Evolutionary conservation across 2,113 vertebrate genomes (phyloP).

Genomic region (Tor tambroides): DNA sequence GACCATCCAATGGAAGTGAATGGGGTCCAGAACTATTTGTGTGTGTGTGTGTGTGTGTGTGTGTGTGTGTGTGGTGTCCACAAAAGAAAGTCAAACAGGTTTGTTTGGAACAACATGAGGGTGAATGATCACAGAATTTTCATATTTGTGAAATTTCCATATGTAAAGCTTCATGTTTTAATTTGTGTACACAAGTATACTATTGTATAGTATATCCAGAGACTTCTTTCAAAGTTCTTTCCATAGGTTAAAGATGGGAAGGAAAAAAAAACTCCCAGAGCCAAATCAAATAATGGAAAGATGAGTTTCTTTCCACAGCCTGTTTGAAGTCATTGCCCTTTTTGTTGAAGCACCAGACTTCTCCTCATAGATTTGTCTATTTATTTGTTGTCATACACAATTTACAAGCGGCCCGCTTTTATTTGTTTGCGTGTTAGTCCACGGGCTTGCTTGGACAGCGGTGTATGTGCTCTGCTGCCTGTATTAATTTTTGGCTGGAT

Average conservation of each 20-base stretch:
- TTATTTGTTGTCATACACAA: constrained; percentile 68
- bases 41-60: no score
- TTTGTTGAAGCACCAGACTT: constrained; percentile 56
- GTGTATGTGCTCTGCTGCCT: constrained; percentile 7
- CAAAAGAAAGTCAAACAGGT: no score
- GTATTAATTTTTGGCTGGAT: constrained; percentile 20
- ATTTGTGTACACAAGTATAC: not conserved
- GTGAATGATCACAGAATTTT: no score
- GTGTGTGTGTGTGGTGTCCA: no score
- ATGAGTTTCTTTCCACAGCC: not conserved
- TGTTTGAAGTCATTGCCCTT: constrained; percentile 57
- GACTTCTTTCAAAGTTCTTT: not conserved
- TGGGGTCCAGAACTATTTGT: no score
- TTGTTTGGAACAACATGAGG: no score
- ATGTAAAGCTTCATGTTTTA: no score
- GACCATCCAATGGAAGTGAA: no score
- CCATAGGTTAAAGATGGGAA: not conserved
- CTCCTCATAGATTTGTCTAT: constrained; percentile 62
- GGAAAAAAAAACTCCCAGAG: not conserved
- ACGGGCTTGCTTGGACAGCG: constrained; percentile 28
- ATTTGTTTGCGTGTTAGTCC: constrained; percentile 62
- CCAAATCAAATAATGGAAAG: not conserved
- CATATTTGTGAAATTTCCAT: no score
- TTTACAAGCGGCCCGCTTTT: constrained; percentile 61
- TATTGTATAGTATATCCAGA: not conserved